Evolutionary conservation across 2,888 invertebrate species (phyloP).

Genomic region (Sipha maydis): DNA sequence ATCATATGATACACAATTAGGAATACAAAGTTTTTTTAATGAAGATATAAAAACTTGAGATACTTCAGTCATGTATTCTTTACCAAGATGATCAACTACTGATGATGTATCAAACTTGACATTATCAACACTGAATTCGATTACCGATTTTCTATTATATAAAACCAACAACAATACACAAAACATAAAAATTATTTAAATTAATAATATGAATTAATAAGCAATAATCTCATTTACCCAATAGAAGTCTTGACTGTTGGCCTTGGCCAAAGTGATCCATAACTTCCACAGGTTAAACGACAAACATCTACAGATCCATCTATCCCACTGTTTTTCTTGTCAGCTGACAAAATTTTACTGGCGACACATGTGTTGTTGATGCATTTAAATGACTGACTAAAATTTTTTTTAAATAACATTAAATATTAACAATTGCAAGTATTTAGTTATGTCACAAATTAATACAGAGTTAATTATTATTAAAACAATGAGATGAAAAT

Average conservation of each 20-base stretch:
- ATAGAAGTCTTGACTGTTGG: conserved; percentile 69
- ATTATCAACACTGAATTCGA: conserved; percentile 65
- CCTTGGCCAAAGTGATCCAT: conserved; percentile 78
- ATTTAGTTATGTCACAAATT: neutral
- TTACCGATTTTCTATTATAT: conserved; percentile 29
- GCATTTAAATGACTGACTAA: conserved; percentile 44
- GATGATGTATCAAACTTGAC: conserved; percentile 71
- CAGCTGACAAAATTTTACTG: neutral
- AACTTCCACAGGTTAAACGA: conserved; percentile 76
- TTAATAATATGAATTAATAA: neutral
- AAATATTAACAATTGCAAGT: neutral
- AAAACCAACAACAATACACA: neutral
- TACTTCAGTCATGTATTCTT: conserved; percentile 71
- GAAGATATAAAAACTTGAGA: conserved; percentile 72
- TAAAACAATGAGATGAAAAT: no score
- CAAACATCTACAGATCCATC: conserved; percentile 72
- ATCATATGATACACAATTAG: conserved; percentile 69
- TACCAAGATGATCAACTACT: conserved; percentile 68
- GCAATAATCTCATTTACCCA: conserved; percentile 63
- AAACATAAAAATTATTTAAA: neutral
- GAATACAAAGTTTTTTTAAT: conserved; percentile 72
- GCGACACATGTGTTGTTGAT: conserved; percentile 43
- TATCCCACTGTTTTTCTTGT: conserved; percentile 18
- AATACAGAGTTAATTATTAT: no score
- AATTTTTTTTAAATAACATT: neutral